These are phyloP conservation scores for Quadroppia sp. DNA, from an alignment of 2,888 invertebrate species.

Conservation along the genomic window DNA sequence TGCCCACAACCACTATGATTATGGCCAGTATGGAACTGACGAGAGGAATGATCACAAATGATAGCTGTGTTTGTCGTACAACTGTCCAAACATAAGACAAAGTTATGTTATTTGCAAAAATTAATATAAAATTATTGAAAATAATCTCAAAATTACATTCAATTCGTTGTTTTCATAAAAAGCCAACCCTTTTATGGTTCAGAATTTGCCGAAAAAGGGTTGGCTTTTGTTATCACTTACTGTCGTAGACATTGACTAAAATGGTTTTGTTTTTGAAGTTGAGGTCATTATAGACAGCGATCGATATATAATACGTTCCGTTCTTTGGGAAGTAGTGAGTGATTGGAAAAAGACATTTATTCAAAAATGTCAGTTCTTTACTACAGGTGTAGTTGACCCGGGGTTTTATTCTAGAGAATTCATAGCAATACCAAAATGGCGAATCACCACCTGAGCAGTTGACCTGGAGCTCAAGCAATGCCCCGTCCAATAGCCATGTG, in stretches of 20 bases:
- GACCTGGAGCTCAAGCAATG: constrained; percentile 64
- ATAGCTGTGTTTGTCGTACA: constrained; percentile 72
- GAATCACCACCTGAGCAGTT: constrained; percentile 66
- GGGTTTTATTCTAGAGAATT: constrained; percentile 53
- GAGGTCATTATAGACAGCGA: constrained; percentile 72
- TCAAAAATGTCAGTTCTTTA: constrained; percentile 47
- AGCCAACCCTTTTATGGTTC: no score
- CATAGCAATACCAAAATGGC: constrained; percentile 67
- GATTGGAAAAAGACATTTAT: constrained; percentile 62
- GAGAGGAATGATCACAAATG: constrained; percentile 82
- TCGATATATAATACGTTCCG: constrained; percentile 70
- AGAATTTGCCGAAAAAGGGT: no score
- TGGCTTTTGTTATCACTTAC: no score
- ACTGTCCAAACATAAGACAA: no score
- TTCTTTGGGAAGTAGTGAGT: constrained; percentile 66
- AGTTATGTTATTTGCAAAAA: no score
- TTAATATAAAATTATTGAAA: no score
- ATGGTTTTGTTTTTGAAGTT: constrained; percentile 65
- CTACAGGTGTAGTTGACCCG: constrained; percentile 57
- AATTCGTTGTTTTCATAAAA: no score
- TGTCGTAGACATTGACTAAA: constrained; percentile 76
- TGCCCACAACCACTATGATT: constrained; percentile 76
- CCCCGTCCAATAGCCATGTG: constrained; percentile 78
- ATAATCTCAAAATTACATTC: no score
- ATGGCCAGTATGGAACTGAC: constrained; percentile 74